Evolutionary conservation across 1,140 invertebrate genomes (phyloP).

Genomic region (Drosophila orena): DNA sequence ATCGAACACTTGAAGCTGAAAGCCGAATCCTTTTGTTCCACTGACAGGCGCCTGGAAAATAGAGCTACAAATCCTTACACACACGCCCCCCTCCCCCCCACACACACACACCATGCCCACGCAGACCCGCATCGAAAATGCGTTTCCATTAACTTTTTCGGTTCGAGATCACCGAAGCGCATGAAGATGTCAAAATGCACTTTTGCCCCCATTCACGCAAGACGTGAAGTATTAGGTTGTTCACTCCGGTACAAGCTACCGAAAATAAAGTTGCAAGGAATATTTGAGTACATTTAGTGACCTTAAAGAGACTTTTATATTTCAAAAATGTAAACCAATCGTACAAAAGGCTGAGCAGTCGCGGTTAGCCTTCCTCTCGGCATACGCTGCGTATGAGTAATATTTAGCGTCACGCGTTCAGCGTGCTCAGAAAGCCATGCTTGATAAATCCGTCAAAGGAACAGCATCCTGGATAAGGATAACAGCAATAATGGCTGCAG

Average conservation of each 20-base stretch:
- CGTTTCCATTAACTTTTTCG: slow-evolving; percentile 70
- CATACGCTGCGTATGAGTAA: slow-evolving; percentile 56
- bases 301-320: too few species aligned
- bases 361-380: not conserved
- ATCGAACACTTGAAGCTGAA: slow-evolving; percentile 41
- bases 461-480: slow-evolving; percentile 29
- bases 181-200: slow-evolving; percentile 80
- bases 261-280: too few species aligned
- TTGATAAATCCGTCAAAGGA: slow-evolving; percentile 63
- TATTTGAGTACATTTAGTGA: too few species aligned
- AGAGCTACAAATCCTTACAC: slow-evolving; percentile 26
- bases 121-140: slow-evolving; percentile 13
- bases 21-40: slow-evolving; percentile 40
- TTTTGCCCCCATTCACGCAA: slow-evolving; percentile 32
- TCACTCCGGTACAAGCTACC: not conserved
- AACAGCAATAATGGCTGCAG: slow-evolving; percentile 42
- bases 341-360: not conserved
- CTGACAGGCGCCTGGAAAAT: slow-evolving; percentile 27
- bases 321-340: not conserved
- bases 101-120: not conserved
- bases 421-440: slow-evolving; percentile 42
- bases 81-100: too few species aligned
- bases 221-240: slow-evolving; percentile 13
- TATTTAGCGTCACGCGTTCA: slow-evolving; percentile 36
- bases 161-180: slow-evolving; percentile 64